These are phyloP conservation scores for Scaptomyza tumidula DNA, from an alignment of 2,888 invertebrate species.

Conservation along the genomic window DNA sequence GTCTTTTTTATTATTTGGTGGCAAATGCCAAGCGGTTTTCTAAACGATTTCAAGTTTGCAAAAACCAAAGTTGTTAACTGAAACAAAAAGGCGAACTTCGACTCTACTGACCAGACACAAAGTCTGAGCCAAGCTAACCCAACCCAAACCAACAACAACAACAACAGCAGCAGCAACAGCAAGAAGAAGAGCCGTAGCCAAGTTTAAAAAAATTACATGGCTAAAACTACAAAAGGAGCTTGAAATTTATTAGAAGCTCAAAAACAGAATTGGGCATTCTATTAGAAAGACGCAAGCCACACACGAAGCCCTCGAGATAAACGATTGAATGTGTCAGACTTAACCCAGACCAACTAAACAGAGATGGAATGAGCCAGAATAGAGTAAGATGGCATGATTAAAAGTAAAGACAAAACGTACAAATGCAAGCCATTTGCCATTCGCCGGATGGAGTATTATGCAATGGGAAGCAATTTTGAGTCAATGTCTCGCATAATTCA, in stretches of 20 bases:
- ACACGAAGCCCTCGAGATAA: constrained; percentile 33
- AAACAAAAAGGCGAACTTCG: constrained; percentile 51
- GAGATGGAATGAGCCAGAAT: not conserved
- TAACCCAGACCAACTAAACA: not conserved
- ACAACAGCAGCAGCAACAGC: not conserved
- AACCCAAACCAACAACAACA: too few species aligned
- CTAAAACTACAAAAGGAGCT: constrained; percentile 53
- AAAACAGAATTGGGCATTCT: constrained; percentile 65
- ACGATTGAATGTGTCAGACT: constrained; percentile 34
- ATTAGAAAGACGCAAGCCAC: constrained; percentile 54
- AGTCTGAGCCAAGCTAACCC: constrained; percentile 3
- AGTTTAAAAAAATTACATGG: constrained; percentile 42
- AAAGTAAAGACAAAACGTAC: constrained; percentile 2
- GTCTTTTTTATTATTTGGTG: constrained; percentile 30
- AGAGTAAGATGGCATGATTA: constrained; percentile 1
- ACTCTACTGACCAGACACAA: constrained; percentile 33
- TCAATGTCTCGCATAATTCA: constrained; percentile 83
- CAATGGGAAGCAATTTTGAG: constrained; percentile 78
- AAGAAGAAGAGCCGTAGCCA: not conserved
- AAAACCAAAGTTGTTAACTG: constrained; percentile 63
- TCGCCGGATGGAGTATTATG: constrained; percentile 63
- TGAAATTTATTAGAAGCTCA: constrained; percentile 69
- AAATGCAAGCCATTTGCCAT: constrained; percentile 26
- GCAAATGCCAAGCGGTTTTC: constrained; percentile 73
- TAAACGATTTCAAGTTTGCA: constrained; percentile 73